Conservation (phyloP, 1,140 invertebrate genomes). For the Psix sp. region DNA sequence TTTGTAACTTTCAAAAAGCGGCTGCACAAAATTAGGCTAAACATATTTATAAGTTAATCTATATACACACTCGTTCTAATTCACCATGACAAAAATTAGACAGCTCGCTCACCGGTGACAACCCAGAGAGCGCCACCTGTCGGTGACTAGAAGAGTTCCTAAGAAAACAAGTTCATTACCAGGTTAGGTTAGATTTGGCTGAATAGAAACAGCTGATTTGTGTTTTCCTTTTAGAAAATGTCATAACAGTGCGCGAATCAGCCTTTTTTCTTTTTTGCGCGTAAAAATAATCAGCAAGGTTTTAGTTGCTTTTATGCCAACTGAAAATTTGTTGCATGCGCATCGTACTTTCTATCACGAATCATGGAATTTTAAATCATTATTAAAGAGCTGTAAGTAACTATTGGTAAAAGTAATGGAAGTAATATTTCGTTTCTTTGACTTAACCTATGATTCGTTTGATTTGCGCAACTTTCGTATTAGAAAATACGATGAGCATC, state of each 20-base stretch:
- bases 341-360: too few species aligned
- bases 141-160: background rate
- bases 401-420: too few species aligned
- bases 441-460: too few species aligned
- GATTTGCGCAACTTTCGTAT: too few species aligned
- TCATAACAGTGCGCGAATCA: background rate
- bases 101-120: background rate
- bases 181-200: slow-evolving; percentile 5
- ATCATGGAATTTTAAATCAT: too few species aligned
- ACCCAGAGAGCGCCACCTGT: slow-evolving; percentile 30
- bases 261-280: too few species aligned
- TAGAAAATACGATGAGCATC: too few species aligned
- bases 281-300: too few species aligned
- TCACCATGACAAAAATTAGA: slow-evolving; percentile 3
- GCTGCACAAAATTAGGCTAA: slow-evolving; percentile 25
- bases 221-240: slow-evolving; percentile 3
- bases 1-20: slow-evolving; percentile 17
- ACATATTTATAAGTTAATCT: slow-evolving; percentile 37
- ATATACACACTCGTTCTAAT: slow-evolving; percentile 10
- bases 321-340: too few species aligned
- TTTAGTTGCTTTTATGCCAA: too few species aligned
- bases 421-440: too few species aligned
- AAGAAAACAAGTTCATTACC: background rate
- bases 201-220: background rate
- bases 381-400: too few species aligned